These are phyloP conservation scores for Coremacera marginata DNA, from an alignment of 2,888 invertebrate species.

Conservation along the genomic window DNA sequence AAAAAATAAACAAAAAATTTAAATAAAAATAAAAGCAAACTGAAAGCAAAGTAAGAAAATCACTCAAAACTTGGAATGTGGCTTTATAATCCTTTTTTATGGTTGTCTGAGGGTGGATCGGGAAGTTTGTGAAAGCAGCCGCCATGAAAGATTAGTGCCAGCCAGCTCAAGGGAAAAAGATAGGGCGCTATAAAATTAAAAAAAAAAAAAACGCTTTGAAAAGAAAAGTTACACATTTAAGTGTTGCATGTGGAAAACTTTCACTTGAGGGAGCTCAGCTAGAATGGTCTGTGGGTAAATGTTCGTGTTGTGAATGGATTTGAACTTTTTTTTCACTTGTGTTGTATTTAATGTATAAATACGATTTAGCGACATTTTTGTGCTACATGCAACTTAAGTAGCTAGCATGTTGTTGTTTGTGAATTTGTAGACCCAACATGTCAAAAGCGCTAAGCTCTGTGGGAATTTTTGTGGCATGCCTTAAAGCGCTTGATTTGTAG, in stretches of 20 bases:
- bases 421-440: not conserved
- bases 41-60: conserved; percentile 17
- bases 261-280: not conserved
- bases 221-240: conserved; percentile 2
- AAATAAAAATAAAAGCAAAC: not conserved
- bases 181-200: not conserved
- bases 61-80: conserved; percentile 26
- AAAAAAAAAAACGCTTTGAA: not conserved
- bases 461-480: not conserved
- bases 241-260: conserved; percentile 22
- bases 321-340: conserved; percentile 53
- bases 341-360: conserved; percentile 48
- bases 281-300: not conserved
- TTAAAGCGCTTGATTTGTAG: too few species aligned
- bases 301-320: conserved; percentile 46
- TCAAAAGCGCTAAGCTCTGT: conserved; percentile 8
- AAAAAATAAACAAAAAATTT: not conserved
- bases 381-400: conserved; percentile 45
- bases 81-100: conserved; percentile 25
- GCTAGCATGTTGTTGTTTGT: not conserved
- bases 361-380: conserved; percentile 15
- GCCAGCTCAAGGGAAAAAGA: not conserved
- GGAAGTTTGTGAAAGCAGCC: too few species aligned
- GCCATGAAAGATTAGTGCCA: too few species aligned
- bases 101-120: not conserved